Evolutionary conservation across 2,113 vertebrate genomes (phyloP).

Genomic region (Mastomys coucha): DNA sequence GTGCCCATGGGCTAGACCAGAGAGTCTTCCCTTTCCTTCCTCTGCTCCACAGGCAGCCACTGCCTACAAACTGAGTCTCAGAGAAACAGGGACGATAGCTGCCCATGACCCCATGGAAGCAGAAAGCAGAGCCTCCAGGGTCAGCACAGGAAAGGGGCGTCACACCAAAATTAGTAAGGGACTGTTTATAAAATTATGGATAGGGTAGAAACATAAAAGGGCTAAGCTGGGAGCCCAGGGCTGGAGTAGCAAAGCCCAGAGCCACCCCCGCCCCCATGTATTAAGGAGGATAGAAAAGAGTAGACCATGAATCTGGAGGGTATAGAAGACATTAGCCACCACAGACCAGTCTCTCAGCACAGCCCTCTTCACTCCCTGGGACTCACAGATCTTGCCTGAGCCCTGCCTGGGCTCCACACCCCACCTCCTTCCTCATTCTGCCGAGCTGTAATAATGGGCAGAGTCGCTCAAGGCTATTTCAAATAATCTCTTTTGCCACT

Average conservation of each 20-base stretch:
- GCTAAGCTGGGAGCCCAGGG: too few species aligned
- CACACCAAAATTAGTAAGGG: not conserved
- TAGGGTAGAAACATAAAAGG: not conserved
- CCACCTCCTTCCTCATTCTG: not conserved
- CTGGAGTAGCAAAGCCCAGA: not conserved
- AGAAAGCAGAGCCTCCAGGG: not conserved
- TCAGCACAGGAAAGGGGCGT: not conserved
- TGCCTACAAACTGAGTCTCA: not conserved
- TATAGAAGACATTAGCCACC: not conserved
- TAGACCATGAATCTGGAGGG: not conserved
- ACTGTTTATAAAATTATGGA: not conserved
- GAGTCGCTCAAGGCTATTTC: not conserved
- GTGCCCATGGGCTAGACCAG: not conserved
- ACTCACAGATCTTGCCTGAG: not conserved
- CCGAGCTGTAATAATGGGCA: rapidly evolving
- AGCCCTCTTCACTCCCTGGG: not conserved
- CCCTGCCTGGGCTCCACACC: not conserved
- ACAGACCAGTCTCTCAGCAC: not conserved
- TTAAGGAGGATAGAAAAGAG: not conserved
- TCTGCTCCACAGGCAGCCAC: not conserved
- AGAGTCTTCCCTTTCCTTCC: not conserved
- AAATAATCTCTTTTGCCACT: not conserved
- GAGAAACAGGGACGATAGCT: rapidly evolving
- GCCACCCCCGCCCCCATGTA: rapidly evolving
- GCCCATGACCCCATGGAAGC: not conserved